Evolutionary conservation across 2,888 invertebrate genomes (phyloP), one percentile per base, ranked within the genome.

Genomic region (Antheraea yamamai): DNA sequence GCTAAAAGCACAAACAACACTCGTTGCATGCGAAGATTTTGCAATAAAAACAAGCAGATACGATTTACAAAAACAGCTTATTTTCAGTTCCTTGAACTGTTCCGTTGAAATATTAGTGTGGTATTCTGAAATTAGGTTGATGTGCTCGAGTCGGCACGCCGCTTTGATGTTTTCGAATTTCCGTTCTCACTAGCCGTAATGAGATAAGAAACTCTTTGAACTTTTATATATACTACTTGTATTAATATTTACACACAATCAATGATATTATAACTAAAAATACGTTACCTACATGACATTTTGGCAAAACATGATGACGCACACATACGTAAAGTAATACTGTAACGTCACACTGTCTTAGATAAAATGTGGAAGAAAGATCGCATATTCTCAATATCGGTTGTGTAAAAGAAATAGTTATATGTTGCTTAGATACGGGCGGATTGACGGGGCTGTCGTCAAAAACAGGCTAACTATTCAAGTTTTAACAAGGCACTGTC

Each of bases 1-100:
- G 80, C 82, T 83, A 79, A 84, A 85, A 87, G 84, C 81, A 81
- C 82, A 85, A 83, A 84, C 84, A 84, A 80, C 72, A 77, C 76
- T 77, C 76, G 78, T 80, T 82, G 81, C 79, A 80, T 82, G 80
- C 81, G 83, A 79, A 78, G 79, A 78, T 82, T 83, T 80, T 82
- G 73, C 77, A 78, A 79, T 81, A 81, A 85, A 83, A 81, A 75
- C 76, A 74, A 74, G 75, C 73, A 74, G 75, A 74, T 73, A 75
- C 71, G 76, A 78, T 72, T 75, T 72, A 78, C 80, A 81, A 81
- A 79, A 79, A 77, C 68, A 64, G 77, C 74, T 81, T 81, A 78
- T 77, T 79, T 75, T 72, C 72, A 75, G 72, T 61, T 75, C 51
- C 71, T 75, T 30, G 26, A 74, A 47, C 47, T 61, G 71, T 55